These are phyloP conservation scores for Chrysochloris asiatica DNA, from an alignment of 2,113 vertebrate species.

Conservation along the genomic window DNA sequence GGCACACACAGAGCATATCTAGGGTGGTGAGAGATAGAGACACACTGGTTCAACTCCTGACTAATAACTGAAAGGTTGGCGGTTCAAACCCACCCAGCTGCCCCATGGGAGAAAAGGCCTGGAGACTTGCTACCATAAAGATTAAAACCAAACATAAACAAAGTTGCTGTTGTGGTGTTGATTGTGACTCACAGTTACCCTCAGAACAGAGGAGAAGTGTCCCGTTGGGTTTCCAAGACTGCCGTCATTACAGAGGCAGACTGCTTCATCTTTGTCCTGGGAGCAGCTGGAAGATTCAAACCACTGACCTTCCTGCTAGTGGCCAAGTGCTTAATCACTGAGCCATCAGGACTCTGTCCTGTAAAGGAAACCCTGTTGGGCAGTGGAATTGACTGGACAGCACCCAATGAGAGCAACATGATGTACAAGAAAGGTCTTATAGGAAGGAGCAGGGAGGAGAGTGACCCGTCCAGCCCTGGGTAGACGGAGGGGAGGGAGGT, in stretches of 20 bases:
- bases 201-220: neutral
- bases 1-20: neutral
- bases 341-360: neutral
- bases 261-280: neutral
- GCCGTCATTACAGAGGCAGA: neutral
- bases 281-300: neutral
- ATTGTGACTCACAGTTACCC: neutral
- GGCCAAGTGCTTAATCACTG: neutral
- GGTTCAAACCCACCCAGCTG: neutral
- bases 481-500: neutral
- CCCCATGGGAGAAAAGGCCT: neutral
- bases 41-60: neutral
- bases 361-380: neutral
- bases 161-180: neutral
- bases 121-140: neutral
- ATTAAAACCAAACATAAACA: neutral
- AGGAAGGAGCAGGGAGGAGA: neutral
- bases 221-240: neutral
- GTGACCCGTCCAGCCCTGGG: neutral
- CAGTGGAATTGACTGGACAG: neutral
- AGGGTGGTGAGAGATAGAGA: neutral
- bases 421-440: accelerated
- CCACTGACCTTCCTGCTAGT: neutral
- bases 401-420: neutral
- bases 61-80: neutral